Conservation (phyloP, 2,113 vertebrate genomes). For the Antennarius striatus region DNA sequence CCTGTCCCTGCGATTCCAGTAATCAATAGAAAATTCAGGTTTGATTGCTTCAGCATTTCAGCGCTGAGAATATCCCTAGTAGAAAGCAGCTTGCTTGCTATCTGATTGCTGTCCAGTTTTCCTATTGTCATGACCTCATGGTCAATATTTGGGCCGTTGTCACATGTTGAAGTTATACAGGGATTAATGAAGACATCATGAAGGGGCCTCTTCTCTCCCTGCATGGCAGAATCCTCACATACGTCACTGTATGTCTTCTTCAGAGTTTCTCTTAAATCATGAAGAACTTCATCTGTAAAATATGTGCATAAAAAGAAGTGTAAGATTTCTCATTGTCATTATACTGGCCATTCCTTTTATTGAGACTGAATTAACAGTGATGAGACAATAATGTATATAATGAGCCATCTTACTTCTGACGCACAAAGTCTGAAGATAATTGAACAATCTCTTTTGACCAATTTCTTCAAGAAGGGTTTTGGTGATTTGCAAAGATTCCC, state of each 20-base stretch:
- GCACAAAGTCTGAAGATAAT: slow-evolving; percentile 48
- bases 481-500: slow-evolving; percentile 68
- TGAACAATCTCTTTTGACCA: slow-evolving; percentile 21
- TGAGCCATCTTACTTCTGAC: slow-evolving; percentile 59
- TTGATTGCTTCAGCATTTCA: neutral
- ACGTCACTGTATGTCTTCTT: slow-evolving; percentile 57
- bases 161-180: slow-evolving; percentile 33
- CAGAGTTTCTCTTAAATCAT: slow-evolving; percentile 61
- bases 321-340: neutral
- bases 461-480: slow-evolving; percentile 51
- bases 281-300: slow-evolving; percentile 72
- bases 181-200: slow-evolving; percentile 61
- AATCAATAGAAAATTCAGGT: slow-evolving; percentile 33
- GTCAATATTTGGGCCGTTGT: slow-evolving; percentile 73
- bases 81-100: slow-evolving; percentile 8
- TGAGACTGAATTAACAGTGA: neutral
- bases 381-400: neutral
- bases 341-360: neutral
- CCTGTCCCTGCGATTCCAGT: slow-evolving; percentile 70
- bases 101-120: slow-evolving; percentile 48
- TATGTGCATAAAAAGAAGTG: neutral
- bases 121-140: slow-evolving; percentile 71
- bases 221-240: slow-evolving; percentile 31
- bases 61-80: slow-evolving; percentile 48
- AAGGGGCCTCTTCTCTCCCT: slow-evolving; percentile 43